Evolutionary conservation across 2,113 vertebrate genomes (phyloP).

Genomic region (Blennius ocellaris): DNA sequence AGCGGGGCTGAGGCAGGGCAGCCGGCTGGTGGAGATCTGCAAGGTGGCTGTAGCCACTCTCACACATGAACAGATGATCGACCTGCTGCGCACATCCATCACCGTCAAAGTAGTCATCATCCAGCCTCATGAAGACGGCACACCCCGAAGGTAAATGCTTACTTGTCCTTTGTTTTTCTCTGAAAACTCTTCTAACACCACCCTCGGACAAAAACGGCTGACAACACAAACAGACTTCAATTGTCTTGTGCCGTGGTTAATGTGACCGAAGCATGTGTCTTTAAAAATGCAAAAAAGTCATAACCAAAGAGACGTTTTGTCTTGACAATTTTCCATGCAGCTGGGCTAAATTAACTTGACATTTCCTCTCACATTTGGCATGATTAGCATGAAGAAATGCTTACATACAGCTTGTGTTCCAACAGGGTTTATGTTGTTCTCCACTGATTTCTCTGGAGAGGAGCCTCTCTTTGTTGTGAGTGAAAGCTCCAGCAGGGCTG

Average conservation of each 20-base stretch:
- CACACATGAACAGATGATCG: constrained; percentile 98
- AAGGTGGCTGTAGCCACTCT: constrained; percentile 96
- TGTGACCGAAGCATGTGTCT: constrained; percentile 38
- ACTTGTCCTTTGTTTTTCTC: neutral
- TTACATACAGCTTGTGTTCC: constrained; percentile 53
- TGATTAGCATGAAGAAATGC: constrained; percentile 68
- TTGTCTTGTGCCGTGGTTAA: neutral
- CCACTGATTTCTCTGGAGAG: constrained; percentile 65
- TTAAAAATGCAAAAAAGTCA: constrained; percentile 28
- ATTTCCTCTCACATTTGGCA: constrained; percentile 53
- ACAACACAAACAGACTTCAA: neutral
- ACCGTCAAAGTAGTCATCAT: constrained; percentile 96
- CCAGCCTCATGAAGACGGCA: constrained; percentile 93
- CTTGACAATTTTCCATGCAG: constrained; percentile 23
- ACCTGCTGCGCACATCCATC: constrained; percentile 92
- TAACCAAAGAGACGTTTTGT: neutral
- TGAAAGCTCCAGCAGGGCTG: constrained; percentile 53
- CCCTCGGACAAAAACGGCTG: neutral
- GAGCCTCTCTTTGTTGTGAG: constrained; percentile 31
- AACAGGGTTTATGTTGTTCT: constrained; percentile 36
- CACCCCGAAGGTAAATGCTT: constrained; percentile 88
- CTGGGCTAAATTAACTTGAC: constrained; percentile 61
- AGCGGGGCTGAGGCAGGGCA: constrained; percentile 93
- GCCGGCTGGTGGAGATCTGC: constrained; percentile 97
- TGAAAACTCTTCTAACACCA: neutral